These are phyloP conservation scores for Spermophilus dauricus DNA, from an alignment of 2,113 vertebrate genomes.

Conservation along the genomic window DNA sequence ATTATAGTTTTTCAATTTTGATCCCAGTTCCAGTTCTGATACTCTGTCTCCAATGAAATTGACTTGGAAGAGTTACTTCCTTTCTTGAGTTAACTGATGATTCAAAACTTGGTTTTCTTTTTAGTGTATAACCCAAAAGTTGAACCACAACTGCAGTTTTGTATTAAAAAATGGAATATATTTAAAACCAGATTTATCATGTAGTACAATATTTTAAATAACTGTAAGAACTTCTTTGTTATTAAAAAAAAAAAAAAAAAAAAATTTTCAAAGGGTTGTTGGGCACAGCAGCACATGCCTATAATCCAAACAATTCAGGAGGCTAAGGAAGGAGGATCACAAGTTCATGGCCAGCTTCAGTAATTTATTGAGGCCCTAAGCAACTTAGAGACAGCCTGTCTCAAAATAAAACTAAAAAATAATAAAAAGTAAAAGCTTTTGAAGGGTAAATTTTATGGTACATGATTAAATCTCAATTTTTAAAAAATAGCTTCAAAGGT, in stretches of 20 bases:
- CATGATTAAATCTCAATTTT: too few relatives aligned
- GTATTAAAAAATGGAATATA: slow-evolving; percentile 44
- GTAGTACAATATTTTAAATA: slow-evolving; percentile 45
- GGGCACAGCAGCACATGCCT: not conserved
- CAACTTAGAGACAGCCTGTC: not conserved
- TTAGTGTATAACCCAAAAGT: slow-evolving; percentile 27
- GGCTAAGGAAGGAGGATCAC: not conserved
- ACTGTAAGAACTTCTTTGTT: slow-evolving; percentile 53
- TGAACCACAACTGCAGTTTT: not conserved
- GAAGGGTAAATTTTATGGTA: too few relatives aligned
- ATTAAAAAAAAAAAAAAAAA: not conserved
- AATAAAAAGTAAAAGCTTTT: not conserved
- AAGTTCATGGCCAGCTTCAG: not conserved
- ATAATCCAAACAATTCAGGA: not conserved
- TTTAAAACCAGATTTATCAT: slow-evolving; percentile 20
- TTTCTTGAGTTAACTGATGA: slow-evolving; percentile 51
- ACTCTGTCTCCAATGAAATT: not conserved
- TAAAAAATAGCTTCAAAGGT: not conserved
- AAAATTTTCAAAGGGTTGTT: not conserved
- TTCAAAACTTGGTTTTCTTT: slow-evolving; percentile 38
- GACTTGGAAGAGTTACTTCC: not conserved
- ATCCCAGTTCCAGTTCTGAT: not conserved
- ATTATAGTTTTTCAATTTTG: not conserved
- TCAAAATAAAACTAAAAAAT: not conserved
- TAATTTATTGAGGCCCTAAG: not conserved